phyloP scores from a whole-genome alignment of 2,797 vertebrate species.

The Antrozous pallidus region DNA sequence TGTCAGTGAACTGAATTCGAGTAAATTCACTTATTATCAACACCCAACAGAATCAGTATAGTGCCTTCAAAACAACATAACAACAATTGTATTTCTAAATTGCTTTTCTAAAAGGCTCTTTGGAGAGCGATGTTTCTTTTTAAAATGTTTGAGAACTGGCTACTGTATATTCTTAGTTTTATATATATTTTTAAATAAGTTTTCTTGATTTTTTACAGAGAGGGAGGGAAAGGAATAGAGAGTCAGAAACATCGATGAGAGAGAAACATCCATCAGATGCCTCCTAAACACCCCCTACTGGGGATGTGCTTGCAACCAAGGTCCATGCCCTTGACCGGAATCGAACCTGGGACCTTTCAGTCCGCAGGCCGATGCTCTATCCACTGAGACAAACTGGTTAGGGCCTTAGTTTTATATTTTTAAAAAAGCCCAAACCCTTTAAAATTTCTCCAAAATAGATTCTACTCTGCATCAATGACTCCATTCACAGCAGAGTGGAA shows the following conservation, averaged over 20 bases:
- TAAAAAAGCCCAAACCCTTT: not conserved
- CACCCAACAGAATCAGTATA: not conserved
- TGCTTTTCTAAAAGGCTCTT: not conserved
- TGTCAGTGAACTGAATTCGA: not conserved
- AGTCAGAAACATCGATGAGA: too few relatives aligned
- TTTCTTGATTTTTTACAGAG: too few relatives aligned
- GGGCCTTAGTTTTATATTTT: not conserved
- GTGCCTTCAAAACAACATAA: not conserved
- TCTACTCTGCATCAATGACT: not conserved
- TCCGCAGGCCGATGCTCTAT: too few relatives aligned
- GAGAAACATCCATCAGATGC: too few relatives aligned
- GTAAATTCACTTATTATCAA: not conserved
- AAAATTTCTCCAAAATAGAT: not conserved
- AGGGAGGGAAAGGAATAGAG: too few relatives aligned
- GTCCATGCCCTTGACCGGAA: too few relatives aligned
- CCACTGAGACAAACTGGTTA: too few relatives aligned
- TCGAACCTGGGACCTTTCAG: too few relatives aligned
- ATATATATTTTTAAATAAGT: conserved; percentile 7
- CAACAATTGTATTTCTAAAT: not conserved
- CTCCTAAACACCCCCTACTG: too few relatives aligned
- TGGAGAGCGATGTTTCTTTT: not conserved
- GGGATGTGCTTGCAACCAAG: too few relatives aligned
- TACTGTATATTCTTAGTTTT: not conserved
- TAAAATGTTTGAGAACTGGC: not conserved
- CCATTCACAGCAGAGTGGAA: not conserved